Evolutionary conservation across 2,797 vertebrate species (phyloP), one percentile per base, ranked within the genome.

Genomic region (Valencia hispanica): DNA sequence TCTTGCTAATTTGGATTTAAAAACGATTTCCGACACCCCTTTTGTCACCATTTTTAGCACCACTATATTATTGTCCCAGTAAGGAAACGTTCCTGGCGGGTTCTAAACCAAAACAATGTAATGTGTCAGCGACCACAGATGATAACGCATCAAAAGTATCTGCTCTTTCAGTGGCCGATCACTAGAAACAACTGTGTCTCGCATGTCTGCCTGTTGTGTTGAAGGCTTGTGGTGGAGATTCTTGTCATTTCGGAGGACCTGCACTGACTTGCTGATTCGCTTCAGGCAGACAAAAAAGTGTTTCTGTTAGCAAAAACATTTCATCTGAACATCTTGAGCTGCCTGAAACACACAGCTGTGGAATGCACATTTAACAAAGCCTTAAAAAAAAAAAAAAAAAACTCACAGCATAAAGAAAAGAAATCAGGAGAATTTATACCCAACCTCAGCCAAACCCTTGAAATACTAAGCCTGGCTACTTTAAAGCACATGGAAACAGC

Each of bases 251-350:
- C 74, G 34, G n/a, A 70, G 69, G 84, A 94, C 93, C 32, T 93
- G 94, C 79, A 85, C 43, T 79, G 89, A 94, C 94, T 90, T 91
- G 95, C 84, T 83, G 73, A 78, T 71, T 80, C 59, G 85, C 91
- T 85, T 86, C 61, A 74, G 89, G 92, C 80, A 30, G 78, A 91
- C 86, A 32, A 91, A 88, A 75, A 76, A 63, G 75, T 41, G 78
- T 82, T 69, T 87, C 81, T 92, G 85, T 93, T 82, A 48, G 73
- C 68, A 88, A 79, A 83, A 70, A 70, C 68, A 27, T 51, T 70
- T 68, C 34, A 82, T 74, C 45, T 27, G 0, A 65, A 72, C 73
- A 82, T 76, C 78, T 78, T 68, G 69, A 27, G 53, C 65, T 63
- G 71, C 65, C 66, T 73, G 78, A 43, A 70, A n/a, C 50, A 30